Evolutionary conservation across 1,140 invertebrate genomes (phyloP).

Genomic region (Drosophila gunungcola): DNA sequence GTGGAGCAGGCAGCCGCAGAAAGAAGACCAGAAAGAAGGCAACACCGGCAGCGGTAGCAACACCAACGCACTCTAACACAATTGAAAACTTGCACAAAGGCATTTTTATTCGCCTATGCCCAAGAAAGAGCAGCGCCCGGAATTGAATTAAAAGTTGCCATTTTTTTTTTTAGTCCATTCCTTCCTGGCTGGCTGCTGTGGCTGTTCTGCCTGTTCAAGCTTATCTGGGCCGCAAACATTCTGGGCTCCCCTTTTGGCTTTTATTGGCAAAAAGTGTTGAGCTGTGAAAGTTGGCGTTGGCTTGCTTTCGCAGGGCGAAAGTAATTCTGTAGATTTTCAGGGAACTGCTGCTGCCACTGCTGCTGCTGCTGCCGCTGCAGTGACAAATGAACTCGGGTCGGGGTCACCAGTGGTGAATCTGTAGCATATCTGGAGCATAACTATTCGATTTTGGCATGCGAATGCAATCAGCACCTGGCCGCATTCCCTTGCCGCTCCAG

Average conservation of each 20-base stretch:
- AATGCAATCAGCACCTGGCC: slow-evolving; percentile 58
- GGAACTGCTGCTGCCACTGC: slow-evolving; percentile 3
- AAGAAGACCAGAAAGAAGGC: neutral
- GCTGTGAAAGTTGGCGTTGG: slow-evolving; percentile 27
- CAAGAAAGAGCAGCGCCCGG: slow-evolving; percentile 33
- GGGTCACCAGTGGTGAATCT: slow-evolving; percentile 22
- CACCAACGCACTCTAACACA: slow-evolving; percentile 58
- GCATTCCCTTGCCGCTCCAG: slow-evolving; percentile 19
- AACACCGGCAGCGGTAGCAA: neutral
- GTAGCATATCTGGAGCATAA: slow-evolving; percentile 38
- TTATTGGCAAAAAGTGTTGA: slow-evolving; percentile 45
- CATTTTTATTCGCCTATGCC: slow-evolving; percentile 55
- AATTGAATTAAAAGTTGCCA: slow-evolving; percentile 75
- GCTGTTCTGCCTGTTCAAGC: slow-evolving; percentile 6
- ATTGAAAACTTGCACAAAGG: slow-evolving; percentile 71
- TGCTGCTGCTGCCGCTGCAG: slow-evolving; percentile 14
- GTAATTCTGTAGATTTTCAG: slow-evolving; percentile 13
- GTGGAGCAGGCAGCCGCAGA: slow-evolving; percentile 30
- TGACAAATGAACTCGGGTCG: slow-evolving; percentile 45
- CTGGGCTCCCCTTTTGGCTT: slow-evolving; percentile 18
- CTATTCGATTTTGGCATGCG: slow-evolving; percentile 48
- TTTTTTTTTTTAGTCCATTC: slow-evolving; percentile 20
- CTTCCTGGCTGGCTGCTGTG: slow-evolving; percentile 2
- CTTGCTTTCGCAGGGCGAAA: slow-evolving; percentile 10
- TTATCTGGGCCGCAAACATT: slow-evolving; percentile 71